Evolutionary conservation across 2,888 invertebrate genomes (phyloP).

Genomic region (Gymnosoma rotundatum): DNA sequence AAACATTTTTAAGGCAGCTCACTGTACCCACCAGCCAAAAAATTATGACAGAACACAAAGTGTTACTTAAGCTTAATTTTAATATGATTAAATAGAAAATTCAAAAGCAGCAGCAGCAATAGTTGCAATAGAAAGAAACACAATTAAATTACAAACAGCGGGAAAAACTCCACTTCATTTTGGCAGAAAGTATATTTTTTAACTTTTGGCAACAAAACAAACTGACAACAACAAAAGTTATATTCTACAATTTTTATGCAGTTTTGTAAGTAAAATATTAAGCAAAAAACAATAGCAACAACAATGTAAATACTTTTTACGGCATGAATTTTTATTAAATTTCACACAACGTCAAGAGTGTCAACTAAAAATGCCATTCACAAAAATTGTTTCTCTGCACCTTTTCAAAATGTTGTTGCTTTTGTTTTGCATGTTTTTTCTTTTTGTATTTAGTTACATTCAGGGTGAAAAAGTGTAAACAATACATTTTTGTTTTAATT

Average conservation of each 20-base stretch:
- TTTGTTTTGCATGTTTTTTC: conserved; percentile 15
- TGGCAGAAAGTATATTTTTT: conserved; percentile 21
- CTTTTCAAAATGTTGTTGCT: conserved; percentile 22
- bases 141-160: conserved; percentile 63
- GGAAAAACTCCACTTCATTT: conserved; percentile 24
- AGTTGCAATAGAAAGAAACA: not conserved
- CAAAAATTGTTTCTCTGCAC: conserved; percentile 16
- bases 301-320: conserved; percentile 48
- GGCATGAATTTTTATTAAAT: conserved; percentile 70
- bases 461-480: conserved; percentile 44
- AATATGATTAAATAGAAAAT: conserved; percentile 39
- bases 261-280: not conserved
- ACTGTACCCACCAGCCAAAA: not conserved
- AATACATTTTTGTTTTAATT: conserved; percentile 20
- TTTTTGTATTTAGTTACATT: conserved; percentile 35
- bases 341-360: conserved; percentile 70
- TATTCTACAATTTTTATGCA: conserved; percentile 40
- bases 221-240: conserved; percentile 16
- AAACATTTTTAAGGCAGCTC: not conserved
- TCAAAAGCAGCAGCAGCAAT: conserved; percentile 7
- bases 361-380: conserved; percentile 68
- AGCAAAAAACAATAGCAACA: conserved; percentile 46
- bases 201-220: conserved; percentile 35
- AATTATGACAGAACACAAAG: conserved; percentile 33
- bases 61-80: conserved; percentile 52